Conservation (phyloP, 2,113 vertebrate species). For the Perognathus longimembris region DNA sequence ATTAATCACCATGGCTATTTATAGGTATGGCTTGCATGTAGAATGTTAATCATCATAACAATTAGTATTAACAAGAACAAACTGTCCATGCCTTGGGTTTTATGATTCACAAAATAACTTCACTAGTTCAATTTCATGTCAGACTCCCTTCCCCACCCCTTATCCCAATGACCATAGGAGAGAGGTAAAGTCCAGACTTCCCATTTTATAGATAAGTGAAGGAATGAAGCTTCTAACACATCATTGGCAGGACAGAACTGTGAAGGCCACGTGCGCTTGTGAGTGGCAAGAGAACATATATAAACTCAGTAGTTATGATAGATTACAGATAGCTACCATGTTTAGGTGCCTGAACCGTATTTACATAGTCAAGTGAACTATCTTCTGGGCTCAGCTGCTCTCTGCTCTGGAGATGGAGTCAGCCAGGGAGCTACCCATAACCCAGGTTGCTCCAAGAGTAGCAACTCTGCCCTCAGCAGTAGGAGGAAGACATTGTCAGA, state of each 20-base stretch:
- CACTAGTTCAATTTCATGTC: constrained; percentile 49
- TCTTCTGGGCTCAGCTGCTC: constrained; percentile 18
- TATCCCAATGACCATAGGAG: background rate
- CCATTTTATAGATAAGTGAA: background rate
- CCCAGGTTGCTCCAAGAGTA: background rate
- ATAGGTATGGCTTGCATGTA: constrained; percentile 1
- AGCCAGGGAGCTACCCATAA: constrained; percentile 46
- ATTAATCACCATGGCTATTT: constrained; percentile 55
- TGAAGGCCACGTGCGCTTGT: background rate
- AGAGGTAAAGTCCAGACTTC: background rate
- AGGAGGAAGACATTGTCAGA: constrained; percentile 6
- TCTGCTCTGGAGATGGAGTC: constrained; percentile 46
- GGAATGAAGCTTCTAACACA: background rate
- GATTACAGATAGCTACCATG: background rate
- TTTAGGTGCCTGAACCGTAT: background rate
- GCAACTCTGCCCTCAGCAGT: background rate
- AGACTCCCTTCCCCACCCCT: background rate
- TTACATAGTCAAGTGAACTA: background rate
- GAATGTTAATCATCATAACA: constrained; percentile 45
- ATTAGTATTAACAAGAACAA: constrained; percentile 53
- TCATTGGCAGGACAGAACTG: background rate
- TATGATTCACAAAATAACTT: constrained; percentile 52
- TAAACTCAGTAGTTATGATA: background rate
- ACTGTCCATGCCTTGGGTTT: background rate
- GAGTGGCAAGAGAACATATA: background rate